A percentile compares a stretch with the other conserved stretches of the same genome.
These are phyloP conservation scores for Stegodyphus mimosarum DNA, from an alignment of 1,140 invertebrate genomes.

Conservation along the genomic window DNA sequence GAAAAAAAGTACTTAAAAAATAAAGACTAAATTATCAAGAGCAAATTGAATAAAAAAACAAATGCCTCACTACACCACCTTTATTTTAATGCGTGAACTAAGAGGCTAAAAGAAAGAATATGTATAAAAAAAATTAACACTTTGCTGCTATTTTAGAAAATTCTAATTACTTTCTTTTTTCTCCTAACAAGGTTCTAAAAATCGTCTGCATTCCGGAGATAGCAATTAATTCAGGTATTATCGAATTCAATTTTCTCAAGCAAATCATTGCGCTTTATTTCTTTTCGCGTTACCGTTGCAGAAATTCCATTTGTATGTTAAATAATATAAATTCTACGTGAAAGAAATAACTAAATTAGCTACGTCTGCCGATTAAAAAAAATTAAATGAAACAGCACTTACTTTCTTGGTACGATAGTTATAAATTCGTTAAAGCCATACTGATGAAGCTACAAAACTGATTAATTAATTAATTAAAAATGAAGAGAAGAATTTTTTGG, in stretches of 20 bases:
- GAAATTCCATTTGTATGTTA: background rate
- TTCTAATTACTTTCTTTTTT: conserved; percentile 31
- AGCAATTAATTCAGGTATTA: conserved; percentile 39
- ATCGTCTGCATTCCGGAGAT: background rate
- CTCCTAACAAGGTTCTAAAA: conserved; percentile 14
- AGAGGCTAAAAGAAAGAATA: background rate
- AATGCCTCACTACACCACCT: too few species aligned
- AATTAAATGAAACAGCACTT: background rate
- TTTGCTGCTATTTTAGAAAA: conserved; percentile 6
- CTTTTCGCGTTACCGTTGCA: too few species aligned
- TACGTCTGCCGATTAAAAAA: background rate
- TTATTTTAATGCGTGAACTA: background rate
- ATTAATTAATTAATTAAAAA: too few species aligned
- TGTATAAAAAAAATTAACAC: background rate
- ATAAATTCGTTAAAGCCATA: too few species aligned
- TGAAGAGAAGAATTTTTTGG: too few species aligned
- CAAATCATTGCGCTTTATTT: conserved; percentile 1
- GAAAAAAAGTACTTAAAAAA: too few species aligned
- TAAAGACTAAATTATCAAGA: too few species aligned
- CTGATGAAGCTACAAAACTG: too few species aligned
- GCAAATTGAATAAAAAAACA: too few species aligned
- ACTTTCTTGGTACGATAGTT: background rate
- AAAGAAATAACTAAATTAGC: conserved; percentile 4
- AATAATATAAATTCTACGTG: background rate
- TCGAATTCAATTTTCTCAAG: conserved; percentile 25